A percentile compares a stretch with the other conserved stretches of the same genome.
Conservation (phyloP, 2,888 invertebrate genomes). For the Caenorhabditis sp. region DNA sequence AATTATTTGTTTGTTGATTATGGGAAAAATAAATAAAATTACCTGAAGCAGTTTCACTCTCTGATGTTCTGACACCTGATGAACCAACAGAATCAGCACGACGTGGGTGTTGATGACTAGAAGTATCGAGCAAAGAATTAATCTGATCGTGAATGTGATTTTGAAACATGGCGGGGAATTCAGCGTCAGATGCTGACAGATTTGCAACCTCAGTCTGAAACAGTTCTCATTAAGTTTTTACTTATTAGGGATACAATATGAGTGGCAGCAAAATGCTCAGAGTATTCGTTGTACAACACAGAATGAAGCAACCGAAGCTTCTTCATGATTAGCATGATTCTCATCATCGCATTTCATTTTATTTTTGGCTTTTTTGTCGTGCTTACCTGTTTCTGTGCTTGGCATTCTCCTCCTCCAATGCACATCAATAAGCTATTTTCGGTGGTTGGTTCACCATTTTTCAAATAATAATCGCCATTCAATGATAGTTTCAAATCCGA, state of each 20-base stretch:
- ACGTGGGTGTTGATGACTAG: constrained; percentile 23
- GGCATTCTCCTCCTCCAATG: constrained; percentile 8
- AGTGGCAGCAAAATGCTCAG: neutral
- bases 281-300: neutral
- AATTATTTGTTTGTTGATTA: neutral
- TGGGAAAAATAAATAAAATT: neutral
- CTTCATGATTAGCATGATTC: constrained; percentile 1
- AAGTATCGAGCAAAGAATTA: constrained; percentile 30
- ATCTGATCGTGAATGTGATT: constrained; percentile 35
- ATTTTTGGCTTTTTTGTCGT: neutral
- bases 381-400: constrained; percentile 5
- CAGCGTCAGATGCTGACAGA: constrained; percentile 11
- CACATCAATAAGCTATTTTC: constrained; percentile 38
- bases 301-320: neutral
- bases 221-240: neutral
- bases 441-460: constrained; percentile 34
- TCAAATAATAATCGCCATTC: constrained; percentile 36
- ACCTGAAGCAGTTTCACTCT: constrained; percentile 33
- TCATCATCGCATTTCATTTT: constrained; percentile 4
- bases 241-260: neutral
- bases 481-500: constrained; percentile 32
- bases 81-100: constrained; percentile 29
- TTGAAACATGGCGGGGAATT: constrained; percentile 26
- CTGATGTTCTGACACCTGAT: constrained; percentile 24
- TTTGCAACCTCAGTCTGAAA: constrained; percentile 11